Evolutionary conservation across 1,140 invertebrate genomes (phyloP), one percentile per base, ranked within the genome.

Genomic region (Rhopalosiphum maidis): DNA sequence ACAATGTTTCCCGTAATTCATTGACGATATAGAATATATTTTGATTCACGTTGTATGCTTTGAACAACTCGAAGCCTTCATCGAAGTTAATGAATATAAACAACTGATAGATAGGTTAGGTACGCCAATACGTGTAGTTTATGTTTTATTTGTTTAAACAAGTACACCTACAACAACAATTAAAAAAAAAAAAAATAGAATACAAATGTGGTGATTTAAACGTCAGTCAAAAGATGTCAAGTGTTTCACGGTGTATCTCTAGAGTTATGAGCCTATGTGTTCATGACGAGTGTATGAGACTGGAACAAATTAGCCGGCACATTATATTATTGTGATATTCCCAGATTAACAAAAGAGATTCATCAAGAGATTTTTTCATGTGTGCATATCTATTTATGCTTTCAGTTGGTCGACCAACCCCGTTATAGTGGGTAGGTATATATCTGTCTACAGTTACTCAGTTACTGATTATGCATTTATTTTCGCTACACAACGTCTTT

Each of bases 241-340:
- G 90, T 91, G 68, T 91, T 82, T 83, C 68, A n/a, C 60, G 15
- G 60, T 60, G 9, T 18, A 18, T 91, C 68, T 43, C 48, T n/a
- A 35, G 30, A 48, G 9, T 30, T 55, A 60, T 46, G 46, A 22
- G 15, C 15, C 1, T n/a, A n/a, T 23, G 48, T 48, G 90, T 77
- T 82, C 68, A 82, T 25, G 48, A 82, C 21, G 48, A 51, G 48
- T 51, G 11, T 51, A 18, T 51, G n/a, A 48, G 43, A 77, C 90
- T 22, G 90, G 90, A 91, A 91, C 90, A 48, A 91, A 91, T 91
- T 82, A 48, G n/a, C 37, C 18, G 2, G 15, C 18, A 35, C 4
- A n/a, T 77, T 68, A 68, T 68, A 68, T 18, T 68, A 21, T n/a
- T 18, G 15, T n/a, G 60, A 68, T 30, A 68, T 6, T 77, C 15